phyloP scores from a whole-genome alignment of 2,113 vertebrate genomes.

The Pardalotus punctatus region DNA sequence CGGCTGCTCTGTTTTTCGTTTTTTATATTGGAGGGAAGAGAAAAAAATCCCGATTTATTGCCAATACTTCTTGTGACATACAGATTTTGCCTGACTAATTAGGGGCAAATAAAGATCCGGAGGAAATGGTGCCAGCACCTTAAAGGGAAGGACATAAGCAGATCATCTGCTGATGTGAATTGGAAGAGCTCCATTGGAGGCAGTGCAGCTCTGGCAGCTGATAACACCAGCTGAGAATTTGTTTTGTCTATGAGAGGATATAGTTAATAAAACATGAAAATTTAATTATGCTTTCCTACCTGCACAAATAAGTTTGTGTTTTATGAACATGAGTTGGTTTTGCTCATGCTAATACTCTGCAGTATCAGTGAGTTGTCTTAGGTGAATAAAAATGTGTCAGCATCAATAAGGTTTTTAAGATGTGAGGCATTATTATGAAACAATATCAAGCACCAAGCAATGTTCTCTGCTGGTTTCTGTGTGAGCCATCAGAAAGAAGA shows the following conservation, averaged over 20 bases:
- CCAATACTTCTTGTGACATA: neutral
- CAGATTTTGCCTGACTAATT: neutral
- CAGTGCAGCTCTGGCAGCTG: neutral
- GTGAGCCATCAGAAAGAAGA: neutral
- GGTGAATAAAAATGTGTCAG: neutral
- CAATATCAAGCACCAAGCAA: neutral
- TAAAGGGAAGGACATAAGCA: neutral
- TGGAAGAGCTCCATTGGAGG: neutral
- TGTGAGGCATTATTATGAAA: neutral
- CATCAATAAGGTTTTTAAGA: neutral
- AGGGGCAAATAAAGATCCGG: neutral
- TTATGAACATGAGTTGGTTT: neutral
- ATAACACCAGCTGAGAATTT: neutral
- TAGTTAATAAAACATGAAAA: slow-evolving; percentile 8
- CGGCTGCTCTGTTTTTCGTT: neutral
- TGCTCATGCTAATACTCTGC: neutral
- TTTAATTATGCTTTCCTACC: neutral
- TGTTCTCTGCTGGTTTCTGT: neutral
- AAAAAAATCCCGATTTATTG: neutral
- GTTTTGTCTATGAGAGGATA: neutral
- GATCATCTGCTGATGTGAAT: neutral
- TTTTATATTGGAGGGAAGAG: neutral
- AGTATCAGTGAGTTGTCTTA: neutral
- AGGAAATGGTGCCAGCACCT: neutral
- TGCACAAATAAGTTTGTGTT: neutral